Conservation (phyloP, 2,888 invertebrate species). For the Tortrix viridana region DNA sequence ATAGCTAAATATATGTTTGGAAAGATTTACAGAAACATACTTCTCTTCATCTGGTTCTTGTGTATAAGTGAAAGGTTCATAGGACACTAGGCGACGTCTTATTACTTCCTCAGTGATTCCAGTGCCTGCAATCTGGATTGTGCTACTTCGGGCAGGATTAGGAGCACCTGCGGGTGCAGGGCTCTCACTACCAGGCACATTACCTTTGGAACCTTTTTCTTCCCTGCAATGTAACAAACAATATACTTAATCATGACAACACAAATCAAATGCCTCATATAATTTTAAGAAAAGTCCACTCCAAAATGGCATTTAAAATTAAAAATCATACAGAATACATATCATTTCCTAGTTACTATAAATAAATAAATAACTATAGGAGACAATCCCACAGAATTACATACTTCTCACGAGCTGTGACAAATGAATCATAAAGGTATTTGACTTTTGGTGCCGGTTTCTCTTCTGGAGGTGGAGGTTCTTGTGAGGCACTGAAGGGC, state of each 20-base stretch:
- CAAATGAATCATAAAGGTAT: slow-evolving; percentile 83
- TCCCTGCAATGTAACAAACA: slow-evolving; percentile 54
- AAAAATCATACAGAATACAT: neutral
- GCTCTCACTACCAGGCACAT: slow-evolving; percentile 52
- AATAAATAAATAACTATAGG: too few relatives aligned
- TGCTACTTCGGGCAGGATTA: slow-evolving; percentile 54
- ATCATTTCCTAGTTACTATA: too few relatives aligned
- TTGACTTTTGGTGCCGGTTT: slow-evolving; percentile 87
- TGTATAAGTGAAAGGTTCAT: slow-evolving; percentile 73
- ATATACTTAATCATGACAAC: neutral
- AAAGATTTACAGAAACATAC: slow-evolving; percentile 51
- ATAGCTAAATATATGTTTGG: neutral
- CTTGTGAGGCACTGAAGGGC: slow-evolving; percentile 94
- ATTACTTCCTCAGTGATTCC: slow-evolving; percentile 73
- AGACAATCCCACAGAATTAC: too few relatives aligned
- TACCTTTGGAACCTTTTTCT: slow-evolving; percentile 61
- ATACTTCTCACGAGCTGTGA: slow-evolving; percentile 75
- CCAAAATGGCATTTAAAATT: too few relatives aligned
- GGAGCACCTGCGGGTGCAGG: slow-evolving; percentile 45
- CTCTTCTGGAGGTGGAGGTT: slow-evolving; percentile 88
- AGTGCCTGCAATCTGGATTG: slow-evolving; percentile 66
- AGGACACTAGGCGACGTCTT: slow-evolving; percentile 66
- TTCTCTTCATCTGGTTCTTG: slow-evolving; percentile 74
- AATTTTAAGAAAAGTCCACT: too few relatives aligned
- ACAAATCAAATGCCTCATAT: neutral